phyloP scores from a whole-genome alignment of 92 coral and sea anemone species.

The Virgularia gustaviana region DNA sequence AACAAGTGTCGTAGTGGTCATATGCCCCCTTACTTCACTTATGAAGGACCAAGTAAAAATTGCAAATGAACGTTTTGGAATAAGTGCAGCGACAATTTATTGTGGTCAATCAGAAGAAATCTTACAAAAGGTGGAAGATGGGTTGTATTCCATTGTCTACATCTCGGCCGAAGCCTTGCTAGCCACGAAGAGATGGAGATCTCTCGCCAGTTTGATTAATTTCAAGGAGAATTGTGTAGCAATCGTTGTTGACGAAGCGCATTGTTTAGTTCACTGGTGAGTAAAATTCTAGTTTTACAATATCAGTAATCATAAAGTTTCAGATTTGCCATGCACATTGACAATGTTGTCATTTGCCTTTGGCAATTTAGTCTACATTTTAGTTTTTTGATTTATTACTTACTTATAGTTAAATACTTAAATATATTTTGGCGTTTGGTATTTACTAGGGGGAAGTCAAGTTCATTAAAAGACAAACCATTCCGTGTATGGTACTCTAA shows the following conservation, averaged over 20 bases:
- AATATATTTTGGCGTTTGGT: too few species aligned
- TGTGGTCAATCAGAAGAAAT: not conserved
- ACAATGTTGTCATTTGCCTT: too few species aligned
- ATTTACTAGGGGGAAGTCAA: conserved; percentile 12
- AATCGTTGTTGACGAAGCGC: conserved; percentile 17
- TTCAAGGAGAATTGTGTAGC: conserved; percentile 12
- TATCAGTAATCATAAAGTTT: too few species aligned
- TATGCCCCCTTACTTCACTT: conserved; percentile 2
- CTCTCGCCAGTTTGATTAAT: conserved; percentile 13
- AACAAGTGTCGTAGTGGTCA: conserved; percentile 7
- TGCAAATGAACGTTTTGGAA: conserved; percentile 11
- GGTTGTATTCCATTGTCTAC: conserved; percentile 16
- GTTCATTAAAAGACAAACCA: conserved; percentile 16
- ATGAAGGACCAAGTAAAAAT: conserved; percentile 7
- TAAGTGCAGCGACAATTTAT: conserved; percentile 12
- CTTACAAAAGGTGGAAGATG: conserved; percentile 2
- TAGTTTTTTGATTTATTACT: too few species aligned
- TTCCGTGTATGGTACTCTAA: conserved; percentile 51
- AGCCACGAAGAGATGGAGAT: conserved; percentile 22
- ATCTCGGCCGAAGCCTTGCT: conserved; percentile 16
- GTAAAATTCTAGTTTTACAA: too few species aligned
- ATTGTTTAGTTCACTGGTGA: conserved; percentile 27
- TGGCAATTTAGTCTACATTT: too few species aligned
- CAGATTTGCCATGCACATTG: too few species aligned
- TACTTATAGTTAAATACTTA: too few species aligned